Conservation (phyloP, 2,113 vertebrate species). For the Rhinichthys klamathensis region DNA sequence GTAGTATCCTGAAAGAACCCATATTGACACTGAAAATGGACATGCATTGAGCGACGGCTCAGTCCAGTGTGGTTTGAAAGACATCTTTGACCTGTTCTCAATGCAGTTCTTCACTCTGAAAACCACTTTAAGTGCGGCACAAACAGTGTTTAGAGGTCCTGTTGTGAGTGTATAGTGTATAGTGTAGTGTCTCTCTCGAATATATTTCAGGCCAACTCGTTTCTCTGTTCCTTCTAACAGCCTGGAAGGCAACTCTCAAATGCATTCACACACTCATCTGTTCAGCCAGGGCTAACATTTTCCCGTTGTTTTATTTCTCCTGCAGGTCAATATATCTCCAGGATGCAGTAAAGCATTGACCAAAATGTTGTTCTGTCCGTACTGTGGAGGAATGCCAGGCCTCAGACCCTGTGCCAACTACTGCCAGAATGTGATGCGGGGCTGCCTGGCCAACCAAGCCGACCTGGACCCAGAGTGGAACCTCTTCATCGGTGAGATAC, state of each 20-base stretch:
- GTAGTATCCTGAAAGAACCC: neutral
- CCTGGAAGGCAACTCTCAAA: neutral
- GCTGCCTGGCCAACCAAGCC: conserved; percentile 97
- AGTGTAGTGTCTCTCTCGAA: neutral
- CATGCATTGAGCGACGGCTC: neutral
- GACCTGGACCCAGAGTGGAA: conserved; percentile 98
- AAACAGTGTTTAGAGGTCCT: neutral
- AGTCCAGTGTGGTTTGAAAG: neutral
- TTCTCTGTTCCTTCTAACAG: neutral
- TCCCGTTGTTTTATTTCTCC: neutral
- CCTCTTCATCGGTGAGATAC: conserved; percentile 91
- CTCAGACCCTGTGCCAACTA: conserved; percentile 95
- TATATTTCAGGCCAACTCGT: neutral
- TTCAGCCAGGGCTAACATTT: neutral
- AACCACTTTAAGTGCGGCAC: neutral
- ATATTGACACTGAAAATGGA: neutral
- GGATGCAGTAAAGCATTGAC: conserved; percentile 92
- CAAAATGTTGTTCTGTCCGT: conserved; percentile 97
- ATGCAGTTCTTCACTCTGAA: neutral
- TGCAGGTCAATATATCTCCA: conserved; percentile 91
- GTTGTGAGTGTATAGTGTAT: neutral
- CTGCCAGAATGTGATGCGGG: conserved; percentile 98
- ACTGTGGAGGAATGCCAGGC: conserved; percentile 87
- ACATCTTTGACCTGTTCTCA: neutral
- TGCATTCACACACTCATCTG: neutral